Base-by-base conservation (phyloP, 1,140 invertebrate genomes). In the Heterodera schachtii region DNA sequence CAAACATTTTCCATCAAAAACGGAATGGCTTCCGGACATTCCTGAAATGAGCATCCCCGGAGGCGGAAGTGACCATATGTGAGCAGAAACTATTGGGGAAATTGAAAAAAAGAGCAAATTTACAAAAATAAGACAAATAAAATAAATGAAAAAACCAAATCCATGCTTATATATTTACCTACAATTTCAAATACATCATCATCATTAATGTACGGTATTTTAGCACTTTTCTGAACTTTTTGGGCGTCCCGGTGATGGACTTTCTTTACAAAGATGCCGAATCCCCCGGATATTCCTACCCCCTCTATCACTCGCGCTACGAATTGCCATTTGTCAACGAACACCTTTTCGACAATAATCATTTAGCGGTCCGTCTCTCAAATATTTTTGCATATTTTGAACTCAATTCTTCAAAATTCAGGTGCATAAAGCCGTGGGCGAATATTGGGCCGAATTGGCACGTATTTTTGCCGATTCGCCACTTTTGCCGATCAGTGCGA, bases 251-350 rank as follows among this genome's bases (percentile, higher is more conserved):
- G 2, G 85, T 84, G 67, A 81, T 88, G 9, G 91, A 91, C 81
- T 69, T 90, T 31, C 66, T 77, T 19, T 86, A 87, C 71, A 47
- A 49, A 21, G 79, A 86, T 57, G 31, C 78, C 7, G 21, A 66
- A 21, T 43, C 21, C 2, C 66, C 52, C 21, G 43, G 57, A 16
- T 60, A 31, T 57, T 79, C 78, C 5, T 91, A 91, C 82, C 90
- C 91, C 3, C 83, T 91, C 8, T 91, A 91, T 83, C 91, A 91
- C 80, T 87, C 91, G 1, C 85, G 90, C 11, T 91, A 92, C 79
- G 91, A 92, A 75, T 91, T 90, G 9, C 90, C 90, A 57, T 86
- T 87, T 57, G 70, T 88, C 6, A 87, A 91, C 49, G 87, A 91
- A 73, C 82, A 87, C 49, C 60, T 91, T 49, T 84, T 91, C 44